phyloP scores from a whole-genome alignment of 1,140 invertebrate genomes.

The Zaprionus ghesquierei region DNA sequence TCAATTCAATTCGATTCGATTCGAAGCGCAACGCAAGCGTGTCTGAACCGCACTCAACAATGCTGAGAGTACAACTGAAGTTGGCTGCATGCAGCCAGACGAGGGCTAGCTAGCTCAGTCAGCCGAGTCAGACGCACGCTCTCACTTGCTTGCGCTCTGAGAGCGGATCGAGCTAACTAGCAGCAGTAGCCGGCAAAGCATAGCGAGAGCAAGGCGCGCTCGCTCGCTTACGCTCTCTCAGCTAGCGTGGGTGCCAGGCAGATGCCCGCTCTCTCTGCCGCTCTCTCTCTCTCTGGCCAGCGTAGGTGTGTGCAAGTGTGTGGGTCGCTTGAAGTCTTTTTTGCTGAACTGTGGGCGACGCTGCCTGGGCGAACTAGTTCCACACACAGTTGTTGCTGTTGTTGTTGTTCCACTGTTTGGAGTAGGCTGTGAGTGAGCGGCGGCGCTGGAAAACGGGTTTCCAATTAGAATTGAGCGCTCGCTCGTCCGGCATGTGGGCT shows the following conservation, averaged over 20 bases:
- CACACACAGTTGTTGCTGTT: slow-evolving; percentile 10
- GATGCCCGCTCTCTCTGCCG: background rate
- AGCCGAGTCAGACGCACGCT: background rate
- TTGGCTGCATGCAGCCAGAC: slow-evolving; percentile 4
- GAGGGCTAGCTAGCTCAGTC: slow-evolving; percentile 13
- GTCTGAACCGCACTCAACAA: slow-evolving; percentile 52
- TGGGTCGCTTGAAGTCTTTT: slow-evolving; percentile 34
- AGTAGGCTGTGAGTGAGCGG: slow-evolving; percentile 34
- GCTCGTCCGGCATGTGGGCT: slow-evolving; percentile 63
- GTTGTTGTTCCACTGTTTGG: slow-evolving; percentile 11
- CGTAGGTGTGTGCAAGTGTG: slow-evolving; percentile 18
- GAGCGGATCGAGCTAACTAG: slow-evolving; percentile 22
- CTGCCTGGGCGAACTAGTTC: slow-evolving; percentile 45
- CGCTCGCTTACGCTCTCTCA: background rate
- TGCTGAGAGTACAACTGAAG: slow-evolving; percentile 49
- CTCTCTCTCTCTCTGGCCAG: slow-evolving; percentile 1
- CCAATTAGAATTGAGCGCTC: slow-evolving; percentile 60
- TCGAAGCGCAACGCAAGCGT: background rate
- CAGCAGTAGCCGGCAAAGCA: slow-evolving; percentile 32
- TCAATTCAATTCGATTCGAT: background rate
- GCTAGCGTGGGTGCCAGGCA: slow-evolving; percentile 30
- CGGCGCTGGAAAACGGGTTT: slow-evolving; percentile 54
- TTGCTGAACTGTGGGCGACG: slow-evolving; percentile 47
- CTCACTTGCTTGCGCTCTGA: background rate
- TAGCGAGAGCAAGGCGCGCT: background rate